Base-by-base conservation (phyloP, 2,797 vertebrate species). In the Ceryle rudis region DNA sequence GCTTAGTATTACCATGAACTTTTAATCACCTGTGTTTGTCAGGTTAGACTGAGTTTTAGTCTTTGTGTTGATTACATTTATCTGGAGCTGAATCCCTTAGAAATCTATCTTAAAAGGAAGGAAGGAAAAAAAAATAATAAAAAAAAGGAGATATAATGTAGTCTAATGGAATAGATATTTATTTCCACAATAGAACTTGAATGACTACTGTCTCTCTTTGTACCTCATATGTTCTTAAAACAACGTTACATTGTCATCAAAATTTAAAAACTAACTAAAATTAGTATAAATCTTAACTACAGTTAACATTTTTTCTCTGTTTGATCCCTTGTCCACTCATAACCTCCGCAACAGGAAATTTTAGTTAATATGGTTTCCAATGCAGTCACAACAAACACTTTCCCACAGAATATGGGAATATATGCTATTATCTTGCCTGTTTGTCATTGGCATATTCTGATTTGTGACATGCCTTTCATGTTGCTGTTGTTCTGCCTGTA, bases 221-320 rank as follows among this genome's bases (percentile, higher is more conserved):
- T 8, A 42, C 14, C 10, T 55, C 14, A n/a, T 49, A 60, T 1
- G 0, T 49, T 66, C 21, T 86, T 83, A 42, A 71, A 78, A 7
- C 1, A 77, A 14, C 14, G 0, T 20, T 87, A 6, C 9, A 28
- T 20, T 54, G 26, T 61, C 22, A 35, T 52, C 33, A 58, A 57
- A 31, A 39, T 73, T 47, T 72, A 7, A 47, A 42, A 64, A 17
- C 6, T 39, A 39, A 46, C 10, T 58, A 39, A 66, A 67, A 58
- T 33, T 2, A 16, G 1, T 37, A 67, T 20, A 37, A 52, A 65
- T 37, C 2, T 35, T 2, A 37, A 62, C 1, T 69, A 6, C 11
- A 52, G 37, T 14, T 69, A n/a, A 8, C 6, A 3, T 42, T 69
- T 65, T 70, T 17, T 51, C 10, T 67, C 16, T 26, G 5, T 65